phyloP scores from a whole-genome alignment of 1,140 invertebrate species.

The Oscheius sp. region DNA sequence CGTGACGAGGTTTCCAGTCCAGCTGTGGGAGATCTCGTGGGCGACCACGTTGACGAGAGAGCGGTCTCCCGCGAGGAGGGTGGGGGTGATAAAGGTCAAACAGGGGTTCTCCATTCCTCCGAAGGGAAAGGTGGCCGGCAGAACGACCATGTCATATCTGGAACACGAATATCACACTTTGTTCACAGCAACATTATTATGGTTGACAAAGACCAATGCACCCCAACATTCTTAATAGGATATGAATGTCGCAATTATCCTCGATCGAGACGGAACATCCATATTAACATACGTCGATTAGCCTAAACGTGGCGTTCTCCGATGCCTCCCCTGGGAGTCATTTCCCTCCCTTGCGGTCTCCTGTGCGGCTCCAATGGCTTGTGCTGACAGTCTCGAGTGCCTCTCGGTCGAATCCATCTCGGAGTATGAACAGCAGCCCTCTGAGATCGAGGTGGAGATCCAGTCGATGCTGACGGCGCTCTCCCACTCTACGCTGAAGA shows the following conservation, averaged over 20 bases:
- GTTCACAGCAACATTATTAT: background rate
- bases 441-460: background rate
- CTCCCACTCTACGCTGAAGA: too few relatives aligned
- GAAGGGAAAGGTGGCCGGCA: constrained; percentile 32
- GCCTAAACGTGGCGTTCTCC: too few relatives aligned
- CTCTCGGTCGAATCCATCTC: background rate
- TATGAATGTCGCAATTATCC: too few relatives aligned
- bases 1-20: constrained; percentile 92
- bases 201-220: background rate
- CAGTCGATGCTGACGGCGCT: too few relatives aligned
- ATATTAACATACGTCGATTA: too few relatives aligned
- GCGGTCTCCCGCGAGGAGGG: constrained; percentile 62
- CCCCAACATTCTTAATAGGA: too few relatives aligned
- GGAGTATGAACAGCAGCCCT: background rate
- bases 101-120: constrained; percentile 96
- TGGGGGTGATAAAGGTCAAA: constrained; percentile 88
- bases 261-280: too few relatives aligned
- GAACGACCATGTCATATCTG: constrained; percentile 39
- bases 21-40: constrained; percentile 92
- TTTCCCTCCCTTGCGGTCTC: background rate
- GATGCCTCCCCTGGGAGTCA: background rate
- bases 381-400: background rate
- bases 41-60: constrained; percentile 83
- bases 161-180: background rate
- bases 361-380: background rate